Evolutionary conservation across 2,797 vertebrate genomes (phyloP).

Genomic region (Tachyglossus aculeatus): DNA sequence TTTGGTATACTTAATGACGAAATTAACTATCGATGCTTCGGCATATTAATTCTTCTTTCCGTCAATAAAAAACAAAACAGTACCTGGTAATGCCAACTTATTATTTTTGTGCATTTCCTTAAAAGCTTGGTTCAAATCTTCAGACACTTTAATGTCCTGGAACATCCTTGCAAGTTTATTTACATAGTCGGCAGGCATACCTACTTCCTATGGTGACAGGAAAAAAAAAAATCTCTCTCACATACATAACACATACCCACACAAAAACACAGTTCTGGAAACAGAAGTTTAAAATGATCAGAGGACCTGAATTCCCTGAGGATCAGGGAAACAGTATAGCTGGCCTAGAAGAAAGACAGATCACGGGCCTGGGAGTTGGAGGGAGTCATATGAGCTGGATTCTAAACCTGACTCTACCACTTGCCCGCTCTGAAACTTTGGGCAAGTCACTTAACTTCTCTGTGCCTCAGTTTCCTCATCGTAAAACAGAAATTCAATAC

Average conservation of each 20-base stretch:
- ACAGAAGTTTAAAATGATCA: neutral
- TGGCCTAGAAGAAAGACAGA: too few relatives aligned
- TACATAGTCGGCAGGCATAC: slow-evolving; percentile 98
- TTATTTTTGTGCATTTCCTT: slow-evolving; percentile 99
- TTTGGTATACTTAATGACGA: too few relatives aligned
- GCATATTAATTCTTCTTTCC: neutral
- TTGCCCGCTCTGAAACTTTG: too few relatives aligned
- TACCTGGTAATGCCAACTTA: slow-evolving; percentile 95
- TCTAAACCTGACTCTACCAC: too few relatives aligned
- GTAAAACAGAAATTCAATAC: too few relatives aligned
- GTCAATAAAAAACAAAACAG: slow-evolving; percentile 34
- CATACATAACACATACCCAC: too few relatives aligned
- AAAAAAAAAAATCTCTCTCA: slow-evolving; percentile 24
- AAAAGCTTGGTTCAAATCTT: slow-evolving; percentile 97
- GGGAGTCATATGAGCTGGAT: too few relatives aligned
- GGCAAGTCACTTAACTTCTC: too few relatives aligned
- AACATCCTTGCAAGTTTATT: slow-evolving; percentile 99
- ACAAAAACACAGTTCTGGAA: slow-evolving; percentile 16
- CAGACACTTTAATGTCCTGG: slow-evolving; percentile 98
- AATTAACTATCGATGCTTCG: too few relatives aligned
- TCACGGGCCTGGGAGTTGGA: too few relatives aligned
- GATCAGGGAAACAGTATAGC: neutral
- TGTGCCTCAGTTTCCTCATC: too few relatives aligned
- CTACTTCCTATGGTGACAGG: slow-evolving; percentile 88
- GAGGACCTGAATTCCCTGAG: neutral